Evolutionary conservation across 2,113 vertebrate species (phyloP).

Genomic region (Archilochus colubris): DNA sequence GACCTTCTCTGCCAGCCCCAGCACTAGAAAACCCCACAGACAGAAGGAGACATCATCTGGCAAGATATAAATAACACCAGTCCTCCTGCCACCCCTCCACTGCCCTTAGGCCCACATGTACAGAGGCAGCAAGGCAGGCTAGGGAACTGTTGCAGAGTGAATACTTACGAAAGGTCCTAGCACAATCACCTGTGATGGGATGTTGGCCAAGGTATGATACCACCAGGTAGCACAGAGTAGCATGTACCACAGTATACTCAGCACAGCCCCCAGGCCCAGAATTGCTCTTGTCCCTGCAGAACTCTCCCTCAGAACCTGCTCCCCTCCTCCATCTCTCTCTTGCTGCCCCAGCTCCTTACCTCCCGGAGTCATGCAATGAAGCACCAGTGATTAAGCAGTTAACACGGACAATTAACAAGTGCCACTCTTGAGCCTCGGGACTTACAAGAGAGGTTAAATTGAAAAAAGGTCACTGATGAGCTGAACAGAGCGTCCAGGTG

Average conservation of each 20-base stretch:
- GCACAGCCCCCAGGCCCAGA: neutral
- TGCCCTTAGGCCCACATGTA: neutral
- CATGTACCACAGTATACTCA: neutral
- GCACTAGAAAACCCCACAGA: neutral
- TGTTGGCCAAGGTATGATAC: neutral
- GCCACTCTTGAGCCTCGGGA: neutral
- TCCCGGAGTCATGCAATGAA: neutral
- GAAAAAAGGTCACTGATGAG: neutral
- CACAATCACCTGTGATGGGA: fast-evolving
- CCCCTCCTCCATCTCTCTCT: neutral
- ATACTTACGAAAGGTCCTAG: neutral
- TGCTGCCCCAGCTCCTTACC: neutral
- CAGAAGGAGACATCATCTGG: neutral
- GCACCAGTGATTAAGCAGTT: neutral
- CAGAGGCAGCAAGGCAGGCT: neutral
- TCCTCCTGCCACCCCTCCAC: neutral
- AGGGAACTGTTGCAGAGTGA: neutral
- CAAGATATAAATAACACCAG: neutral
- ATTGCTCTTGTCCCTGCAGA: neutral
- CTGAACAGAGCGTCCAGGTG: neutral
- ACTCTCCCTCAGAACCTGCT: neutral
- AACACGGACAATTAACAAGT: neutral
- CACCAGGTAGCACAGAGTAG: neutral
- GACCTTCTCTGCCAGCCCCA: neutral
- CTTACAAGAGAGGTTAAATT: neutral